Base-by-base conservation (phyloP, 2,888 invertebrate species). In the Campaea margaritaria region DNA sequence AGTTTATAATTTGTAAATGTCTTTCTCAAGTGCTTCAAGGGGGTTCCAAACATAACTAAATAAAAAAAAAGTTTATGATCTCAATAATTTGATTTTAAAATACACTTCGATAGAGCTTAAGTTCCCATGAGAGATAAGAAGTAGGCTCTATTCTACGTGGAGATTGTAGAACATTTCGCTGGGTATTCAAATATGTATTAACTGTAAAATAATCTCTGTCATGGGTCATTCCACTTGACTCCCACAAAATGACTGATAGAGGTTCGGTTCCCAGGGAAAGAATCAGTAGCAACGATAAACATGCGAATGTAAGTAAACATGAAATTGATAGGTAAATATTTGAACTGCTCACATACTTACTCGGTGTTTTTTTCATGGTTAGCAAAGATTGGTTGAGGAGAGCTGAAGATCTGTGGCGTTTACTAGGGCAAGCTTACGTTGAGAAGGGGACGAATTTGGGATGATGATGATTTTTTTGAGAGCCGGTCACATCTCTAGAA, bases 161-260 rank as follows among this genome's bases (percentile, higher is more conserved):
- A 11, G 43, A 50, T 56, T 44, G 42, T 45, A 46, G n/a, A 60
- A 28, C 44, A 59, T 68, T 67, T 63, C 36, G 59, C 62, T 46
- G 16, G 14, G 41, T 15, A 21, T 5, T 21, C 5, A 21, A 21
- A 21, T 15, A 10, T 1, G n/a, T 45, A 49, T 13, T 38, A 36
- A 56, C 49, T 56, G 8, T 10, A 0, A 13, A 45, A 14, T 46
- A 55, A 36, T 28, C 36, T 41, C 13, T 55, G 28, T 1, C 39
- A 14, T 58, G 65, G 70, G 72, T 74, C 69, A 72, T 56, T 51
- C 73, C 77, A 77, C 77, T 78, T 73, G 70, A 75, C 76, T 76
- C 76, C 78, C 73, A 69, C 73, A 74, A 75, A 71, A 76, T 74
- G 73, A 75, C 75, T 73, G 74, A 78, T 77, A 76, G 65, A 58